Evolutionary conservation across 2,797 vertebrate genomes (phyloP).

Genomic region (Margarornis squamiger): DNA sequence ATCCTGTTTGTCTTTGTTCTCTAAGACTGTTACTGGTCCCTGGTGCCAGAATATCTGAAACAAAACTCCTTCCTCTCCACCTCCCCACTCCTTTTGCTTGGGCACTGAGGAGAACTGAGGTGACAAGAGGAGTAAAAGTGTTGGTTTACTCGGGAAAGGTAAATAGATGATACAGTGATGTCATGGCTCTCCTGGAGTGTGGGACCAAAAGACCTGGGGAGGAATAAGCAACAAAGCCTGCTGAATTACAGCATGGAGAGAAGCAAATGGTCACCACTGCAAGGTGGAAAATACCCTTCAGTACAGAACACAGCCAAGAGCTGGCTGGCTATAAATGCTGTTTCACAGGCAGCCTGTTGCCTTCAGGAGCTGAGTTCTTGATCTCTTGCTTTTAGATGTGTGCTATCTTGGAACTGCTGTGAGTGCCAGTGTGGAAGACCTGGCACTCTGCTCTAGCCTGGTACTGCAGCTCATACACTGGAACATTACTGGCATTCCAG

Average conservation of each 20-base stretch:
- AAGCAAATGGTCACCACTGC: not conserved
- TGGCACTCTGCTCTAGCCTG: not conserved
- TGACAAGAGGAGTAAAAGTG: not conserved
- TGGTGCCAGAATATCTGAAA: not conserved
- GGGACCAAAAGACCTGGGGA: not conserved
- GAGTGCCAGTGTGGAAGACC: not conserved
- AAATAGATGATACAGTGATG: not conserved
- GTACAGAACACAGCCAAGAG: not conserved
- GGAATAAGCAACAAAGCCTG: not conserved
- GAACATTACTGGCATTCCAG: not conserved
- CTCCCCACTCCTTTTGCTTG: not conserved
- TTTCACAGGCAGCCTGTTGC: not conserved
- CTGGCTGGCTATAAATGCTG: not conserved
- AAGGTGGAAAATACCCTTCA: not conserved
- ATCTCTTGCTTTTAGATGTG: not conserved
- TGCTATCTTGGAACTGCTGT: not conserved
- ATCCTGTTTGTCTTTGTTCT: not conserved
- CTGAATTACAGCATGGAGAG: not conserved
- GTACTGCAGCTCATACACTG: not conserved
- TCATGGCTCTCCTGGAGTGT: not conserved
- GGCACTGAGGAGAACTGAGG: not conserved
- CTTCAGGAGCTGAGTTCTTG: not conserved
- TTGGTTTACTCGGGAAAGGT: not conserved
- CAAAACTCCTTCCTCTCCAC: not conserved
- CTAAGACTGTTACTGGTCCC: not conserved